Base-by-base conservation (phyloP, 2,888 invertebrate genomes). In the Pedicia rivosa region DNA sequence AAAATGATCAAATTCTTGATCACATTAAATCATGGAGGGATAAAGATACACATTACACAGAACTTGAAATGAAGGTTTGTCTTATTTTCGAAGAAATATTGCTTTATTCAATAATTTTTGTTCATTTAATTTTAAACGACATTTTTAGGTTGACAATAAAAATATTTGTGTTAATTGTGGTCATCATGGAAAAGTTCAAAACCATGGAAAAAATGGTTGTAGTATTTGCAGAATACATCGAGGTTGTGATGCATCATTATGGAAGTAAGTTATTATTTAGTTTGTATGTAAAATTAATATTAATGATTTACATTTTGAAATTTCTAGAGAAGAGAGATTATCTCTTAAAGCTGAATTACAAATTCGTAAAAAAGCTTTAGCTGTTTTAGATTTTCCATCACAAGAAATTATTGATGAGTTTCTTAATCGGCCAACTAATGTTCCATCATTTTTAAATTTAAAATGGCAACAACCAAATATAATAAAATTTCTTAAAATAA, bases 361-460 rank as follows among this genome's bases (percentile, higher is more conserved):
- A 8, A 64, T 86, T 26, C 68, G 82, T 9, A 69, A 63, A 34
- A 78, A 78, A 50, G 78, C 82, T 1, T 50, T 84, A 19, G 51
- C 63, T 2, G 67, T 72, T 41, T 56, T 62, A 2, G 55, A 64
- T 35, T 86, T 86, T 57, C 84, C 86, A 4, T 73, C 74, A 45
- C 72, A 79, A 46, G 71, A 72, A 47, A 62, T 84, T 17, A 75
- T 84, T 53, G 66, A 74, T 35, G 86, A 86, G 58, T 86, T 78
- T 57, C 59, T 79, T 31, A 56, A 64, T 27, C 59, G 64, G 8
- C 70, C 70, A 36, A 65, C 65, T 6, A 61, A 65, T 17, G 52
- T 69, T 10, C 65, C 72, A 3, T 17, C 19, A 22, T 20, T 32
- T 9, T 13, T 20, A 13, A 58, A 64, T 36, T 50, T 72, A 15